Evolutionary conservation across 2,113 vertebrate genomes (phyloP).

Genomic region (Poeciliopsis occidentalis): DNA sequence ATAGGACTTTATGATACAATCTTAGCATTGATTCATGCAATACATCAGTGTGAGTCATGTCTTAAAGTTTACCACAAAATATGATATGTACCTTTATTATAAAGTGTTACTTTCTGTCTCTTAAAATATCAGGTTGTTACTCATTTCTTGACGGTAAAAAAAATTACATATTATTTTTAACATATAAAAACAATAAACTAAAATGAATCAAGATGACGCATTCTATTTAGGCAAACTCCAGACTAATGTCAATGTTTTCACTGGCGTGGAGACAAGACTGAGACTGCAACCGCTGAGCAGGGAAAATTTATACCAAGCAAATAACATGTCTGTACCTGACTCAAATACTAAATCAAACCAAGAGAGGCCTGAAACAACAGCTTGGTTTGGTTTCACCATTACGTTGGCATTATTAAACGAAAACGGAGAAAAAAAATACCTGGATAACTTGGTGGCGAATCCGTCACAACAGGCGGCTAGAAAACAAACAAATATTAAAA

Average conservation of each 20-base stretch:
- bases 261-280: slow-evolving; percentile 37
- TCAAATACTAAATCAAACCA: slow-evolving; percentile 42
- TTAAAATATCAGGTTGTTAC: slow-evolving; percentile 28
- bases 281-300: slow-evolving; percentile 31
- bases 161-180: slow-evolving; percentile 24
- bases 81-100: background rate
- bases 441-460: slow-evolving; percentile 65
- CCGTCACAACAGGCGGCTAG: slow-evolving; percentile 73
- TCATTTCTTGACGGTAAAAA: slow-evolving; percentile 43
- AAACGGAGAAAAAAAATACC: slow-evolving; percentile 62
- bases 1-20: background rate
- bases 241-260: slow-evolving; percentile 65
- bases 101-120: slow-evolving; percentile 6
- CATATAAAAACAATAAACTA: slow-evolving; percentile 39
- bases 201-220: slow-evolving; percentile 52
- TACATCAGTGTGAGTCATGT: background rate
- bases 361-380: slow-evolving; percentile 20
- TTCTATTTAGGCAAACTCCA: slow-evolving; percentile 29
- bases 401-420: slow-evolving; percentile 4
- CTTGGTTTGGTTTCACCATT: background rate
- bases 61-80: background rate
- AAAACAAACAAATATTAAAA: slow-evolving; percentile 53
- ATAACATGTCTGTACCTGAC: slow-evolving; percentile 27
- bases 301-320: slow-evolving; percentile 51
- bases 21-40: background rate